Percentiles rank a stretch among this genome's conserved stretches.
Conservation (phyloP, 1,140 invertebrate species). For the Drosophila elegans region DNA sequence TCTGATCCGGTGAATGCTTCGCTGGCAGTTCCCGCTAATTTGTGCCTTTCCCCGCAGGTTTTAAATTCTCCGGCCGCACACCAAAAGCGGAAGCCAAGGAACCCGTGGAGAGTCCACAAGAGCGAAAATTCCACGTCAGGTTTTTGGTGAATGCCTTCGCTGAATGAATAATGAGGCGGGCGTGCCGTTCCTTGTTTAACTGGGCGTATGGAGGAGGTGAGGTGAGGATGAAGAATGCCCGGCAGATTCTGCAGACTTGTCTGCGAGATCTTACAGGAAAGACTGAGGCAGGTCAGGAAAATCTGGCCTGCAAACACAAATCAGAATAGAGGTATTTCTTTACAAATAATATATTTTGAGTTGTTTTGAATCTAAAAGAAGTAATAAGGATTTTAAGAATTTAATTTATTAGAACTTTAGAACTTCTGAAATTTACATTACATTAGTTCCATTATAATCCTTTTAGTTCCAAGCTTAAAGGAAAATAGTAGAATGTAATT, state of each 20-base stretch:
- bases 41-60: slow-evolving; percentile 51
- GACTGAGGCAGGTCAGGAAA: slow-evolving; percentile 36
- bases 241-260: slow-evolving; percentile 24
- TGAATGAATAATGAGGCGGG: slow-evolving; percentile 76
- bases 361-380: too few species aligned
- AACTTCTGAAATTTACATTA: too few species aligned
- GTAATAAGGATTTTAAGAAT: neutral
- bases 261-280: slow-evolving; percentile 11
- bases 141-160: slow-evolving; percentile 59
- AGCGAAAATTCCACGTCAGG: slow-evolving; percentile 47
- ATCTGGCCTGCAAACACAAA: slow-evolving; percentile 1
- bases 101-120: slow-evolving; percentile 26
- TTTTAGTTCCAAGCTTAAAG: too few species aligned
- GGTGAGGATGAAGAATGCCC: slow-evolving; percentile 6
- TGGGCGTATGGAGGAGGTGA: neutral
- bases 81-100: slow-evolving; percentile 48
- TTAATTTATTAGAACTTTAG: too few species aligned
- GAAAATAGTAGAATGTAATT: too few species aligned
- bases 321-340: neutral
- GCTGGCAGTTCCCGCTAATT: slow-evolving; percentile 76
- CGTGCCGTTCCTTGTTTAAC: slow-evolving; percentile 15
- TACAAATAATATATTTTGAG: too few species aligned
- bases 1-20: slow-evolving; percentile 45
- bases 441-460: too few species aligned
- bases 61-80: slow-evolving; percentile 57